Conservation (phyloP, 2,797 vertebrate genomes). For the Uromys caudimaculatus region DNA sequence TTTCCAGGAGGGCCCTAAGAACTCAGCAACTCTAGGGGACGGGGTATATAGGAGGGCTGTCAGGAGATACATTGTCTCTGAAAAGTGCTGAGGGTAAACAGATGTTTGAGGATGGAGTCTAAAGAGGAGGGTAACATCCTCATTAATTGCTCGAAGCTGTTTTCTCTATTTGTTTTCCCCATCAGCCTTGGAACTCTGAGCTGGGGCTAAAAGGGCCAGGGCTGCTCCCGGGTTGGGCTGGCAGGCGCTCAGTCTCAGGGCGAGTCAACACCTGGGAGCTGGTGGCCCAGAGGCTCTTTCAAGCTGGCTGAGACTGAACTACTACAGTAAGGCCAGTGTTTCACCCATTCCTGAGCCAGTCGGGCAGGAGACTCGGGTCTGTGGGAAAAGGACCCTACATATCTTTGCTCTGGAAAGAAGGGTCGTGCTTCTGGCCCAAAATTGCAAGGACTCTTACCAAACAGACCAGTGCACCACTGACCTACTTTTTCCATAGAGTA, state of each 20-base stretch:
- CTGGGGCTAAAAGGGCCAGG: background rate
- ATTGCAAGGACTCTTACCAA: background rate
- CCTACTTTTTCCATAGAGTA: background rate
- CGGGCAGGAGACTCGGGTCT: background rate
- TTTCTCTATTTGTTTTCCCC: slow-evolving; percentile 67
- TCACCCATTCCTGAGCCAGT: slow-evolving; percentile 1
- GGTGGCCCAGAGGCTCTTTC: background rate
- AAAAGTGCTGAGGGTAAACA: slow-evolving; percentile 49
- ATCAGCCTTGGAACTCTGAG: slow-evolving; percentile 8
- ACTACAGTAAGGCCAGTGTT: slow-evolving; percentile 20
- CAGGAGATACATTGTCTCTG: background rate
- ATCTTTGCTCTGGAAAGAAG: background rate
- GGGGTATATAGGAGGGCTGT: background rate
- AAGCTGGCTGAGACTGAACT: background rate
- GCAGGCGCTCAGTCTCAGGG: slow-evolving; percentile 51
- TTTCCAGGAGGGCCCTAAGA: background rate
- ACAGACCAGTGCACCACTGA: slow-evolving; percentile 16
- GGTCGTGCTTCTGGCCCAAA: background rate
- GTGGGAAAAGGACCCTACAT: background rate
- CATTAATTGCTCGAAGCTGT: slow-evolving; percentile 69
- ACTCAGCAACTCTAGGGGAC: background rate
- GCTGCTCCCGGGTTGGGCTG: background rate
- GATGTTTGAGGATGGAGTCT: slow-evolving; percentile 53
- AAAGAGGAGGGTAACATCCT: slow-evolving; percentile 69
- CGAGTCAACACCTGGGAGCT: slow-evolving; percentile 74